phyloP scores from a whole-genome alignment of 2,113 vertebrate species.

The Meriones unguiculatus region DNA sequence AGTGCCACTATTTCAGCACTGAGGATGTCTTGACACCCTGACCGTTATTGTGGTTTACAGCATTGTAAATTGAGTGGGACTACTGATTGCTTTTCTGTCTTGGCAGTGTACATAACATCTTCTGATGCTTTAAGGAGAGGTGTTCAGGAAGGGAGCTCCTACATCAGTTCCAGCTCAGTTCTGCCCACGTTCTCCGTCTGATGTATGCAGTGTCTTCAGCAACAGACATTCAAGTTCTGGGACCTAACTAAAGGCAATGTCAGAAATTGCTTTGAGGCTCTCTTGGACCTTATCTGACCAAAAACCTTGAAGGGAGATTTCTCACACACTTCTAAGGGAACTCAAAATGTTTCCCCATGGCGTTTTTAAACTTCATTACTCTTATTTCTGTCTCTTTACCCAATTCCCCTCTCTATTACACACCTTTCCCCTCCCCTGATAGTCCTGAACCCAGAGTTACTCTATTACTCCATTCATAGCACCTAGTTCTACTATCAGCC shows the following conservation, averaged over 20 bases:
- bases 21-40: neutral
- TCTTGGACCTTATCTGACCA: neutral
- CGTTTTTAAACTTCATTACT: neutral
- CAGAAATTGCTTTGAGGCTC: neutral
- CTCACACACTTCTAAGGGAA: neutral
- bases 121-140: neutral
- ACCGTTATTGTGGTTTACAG: neutral
- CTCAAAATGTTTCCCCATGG: neutral
- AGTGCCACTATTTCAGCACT: neutral
- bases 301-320: neutral
- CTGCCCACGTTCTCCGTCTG: neutral
- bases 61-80: neutral
- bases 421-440: neutral
- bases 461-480: neutral
- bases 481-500: no score
- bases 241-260: neutral
- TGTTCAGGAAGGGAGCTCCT: neutral
- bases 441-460: neutral
- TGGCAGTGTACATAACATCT: neutral
- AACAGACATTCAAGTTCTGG: neutral
- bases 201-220: neutral
- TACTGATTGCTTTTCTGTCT: neutral
- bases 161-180: neutral
- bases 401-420: rapidly evolving
- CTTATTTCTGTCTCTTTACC: neutral